Base-by-base conservation (phyloP, 2,888 invertebrate species). In the Meandrusa payeni region DNA sequence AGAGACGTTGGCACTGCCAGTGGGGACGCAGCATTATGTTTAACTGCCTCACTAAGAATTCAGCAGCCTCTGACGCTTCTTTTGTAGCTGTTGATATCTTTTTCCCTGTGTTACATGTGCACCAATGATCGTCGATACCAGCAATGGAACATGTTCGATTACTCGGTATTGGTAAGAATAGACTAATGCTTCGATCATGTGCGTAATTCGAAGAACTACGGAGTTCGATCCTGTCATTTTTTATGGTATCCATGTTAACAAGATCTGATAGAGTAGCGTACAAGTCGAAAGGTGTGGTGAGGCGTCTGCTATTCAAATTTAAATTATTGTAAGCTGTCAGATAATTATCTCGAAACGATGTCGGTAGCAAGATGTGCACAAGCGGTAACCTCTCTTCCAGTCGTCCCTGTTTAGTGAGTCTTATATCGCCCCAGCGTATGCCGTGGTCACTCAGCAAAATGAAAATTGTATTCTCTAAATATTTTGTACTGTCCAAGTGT, bases 401-500 rank as follows among this genome's bases (percentile, higher is more conserved):
- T 64, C 93, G 89, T 1, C 95, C 95, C 76, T 97, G 95, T 72
- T 94, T 95, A 0, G 97, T 97, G 54, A 90, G 88, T 5, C 96
- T 89, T 55, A 96, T 95, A 3, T 89, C 89, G 1, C 97, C 97
- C 93, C 94, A 97, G 47, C 97, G 86, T 45, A 96, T 92, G 0
- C 97, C 97, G 64, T 97, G 97, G 67, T 97, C 97, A 70, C 97
- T 97, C 85, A 97, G 87, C 5, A 95, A 70, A 37, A 96, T 83
- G 6, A 94, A 58, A 27, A 92, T 88, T 0, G 95, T 95, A 13
- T 91, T 88, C 37, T 94, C 90, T 39, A 95, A 76, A 39, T 90
- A 76, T 1, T 88, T 85, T 1, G 80, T 67, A 0, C 71, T 55
- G 22, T 90, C 76, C 36, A 93, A 67, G 43, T 79, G 71, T 47